Evolutionary conservation across 1,140 invertebrate species (phyloP), one percentile per base, ranked within the genome.

Genomic region (Drosophila dunni): DNA sequence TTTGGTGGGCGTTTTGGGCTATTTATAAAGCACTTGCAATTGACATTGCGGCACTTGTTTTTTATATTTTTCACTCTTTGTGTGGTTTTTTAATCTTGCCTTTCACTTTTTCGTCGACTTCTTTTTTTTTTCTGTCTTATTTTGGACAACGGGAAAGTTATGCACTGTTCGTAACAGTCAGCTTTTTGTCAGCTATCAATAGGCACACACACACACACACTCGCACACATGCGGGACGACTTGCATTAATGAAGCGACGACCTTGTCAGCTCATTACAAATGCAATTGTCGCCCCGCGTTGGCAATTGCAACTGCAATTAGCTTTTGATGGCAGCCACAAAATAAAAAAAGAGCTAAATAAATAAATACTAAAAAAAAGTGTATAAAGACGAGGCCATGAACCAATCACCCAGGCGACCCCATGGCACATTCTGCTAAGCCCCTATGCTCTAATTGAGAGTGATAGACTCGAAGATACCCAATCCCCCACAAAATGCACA

Each of bases 1-100:
- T 29, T 60, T 40, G 56, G 56, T 71, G 73, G 68, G 70, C 48
- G 64, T 46, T 29, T 40, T 36, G 17, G 50, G 74, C 56, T 76
- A 76, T 73, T 66, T 72, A 66, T 66, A 76, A 67, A 73, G 50
- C 57, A 66, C 74, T 66, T 74, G 64, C 56, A 17, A 56, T 74
- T 74, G 71, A 74, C 65, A 74, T 74, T 74, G 65, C 65, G 50
- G 50, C 71, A 74, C 42, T 57, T 40, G 20, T 38, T 29, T 7
- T 50, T 67, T n/a, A n/a, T n/a, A n/a, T n/a, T 53, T 15, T 45
- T 46, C 20, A 15, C 29, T 20, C 0, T 58, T 20, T 10, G 17
- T 42, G 10, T 57, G 11, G 24, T 17, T 15, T 42, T 50, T 34
- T 33, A 48, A 29, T 56, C 13, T 51, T 48, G 75, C 75, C 75